phyloP scores from a whole-genome alignment of 1,140 invertebrate genomes.

The Globodera rostochiensis region DNA sequence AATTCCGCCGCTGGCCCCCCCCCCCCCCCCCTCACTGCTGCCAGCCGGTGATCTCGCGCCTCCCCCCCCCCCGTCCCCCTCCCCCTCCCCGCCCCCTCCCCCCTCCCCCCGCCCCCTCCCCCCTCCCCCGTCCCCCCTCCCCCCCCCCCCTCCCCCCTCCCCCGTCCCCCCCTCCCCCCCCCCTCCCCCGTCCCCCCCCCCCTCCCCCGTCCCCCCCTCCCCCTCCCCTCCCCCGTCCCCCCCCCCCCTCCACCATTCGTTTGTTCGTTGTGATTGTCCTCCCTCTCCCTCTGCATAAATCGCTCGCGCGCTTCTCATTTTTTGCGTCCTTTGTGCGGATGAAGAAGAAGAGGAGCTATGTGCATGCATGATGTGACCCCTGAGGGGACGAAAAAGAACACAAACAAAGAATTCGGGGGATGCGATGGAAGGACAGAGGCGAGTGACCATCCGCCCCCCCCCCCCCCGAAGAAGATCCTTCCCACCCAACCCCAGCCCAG shows the following conservation, averaged over 20 bases:
- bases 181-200: too few relatives aligned
- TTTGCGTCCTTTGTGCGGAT: conserved; percentile 19
- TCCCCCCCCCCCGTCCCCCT: too few relatives aligned
- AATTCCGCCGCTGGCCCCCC: too few relatives aligned
- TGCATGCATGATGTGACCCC: not conserved
- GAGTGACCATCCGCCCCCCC: not conserved
- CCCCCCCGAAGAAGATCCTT: not conserved
- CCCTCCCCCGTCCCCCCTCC: not conserved
- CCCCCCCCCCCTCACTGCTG: too few relatives aligned
- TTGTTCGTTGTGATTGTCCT: not conserved
- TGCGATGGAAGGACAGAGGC: not conserved
- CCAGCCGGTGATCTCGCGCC: too few relatives aligned
- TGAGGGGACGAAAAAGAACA: not conserved
- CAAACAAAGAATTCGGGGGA: not conserved
- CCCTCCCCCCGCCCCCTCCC: too few relatives aligned
- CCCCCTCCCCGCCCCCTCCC: too few relatives aligned
- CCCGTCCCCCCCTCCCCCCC: too few relatives aligned
- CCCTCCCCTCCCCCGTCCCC: too few relatives aligned
- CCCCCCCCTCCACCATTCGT: not conserved
- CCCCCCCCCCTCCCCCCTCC: too few relatives aligned
- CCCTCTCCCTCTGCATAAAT: not conserved
- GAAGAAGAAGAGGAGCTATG: conserved; percentile 7
- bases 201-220: too few relatives aligned
- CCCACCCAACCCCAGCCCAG: conserved; percentile 3
- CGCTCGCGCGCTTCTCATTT: not conserved